A percentile compares a stretch with the other conserved stretches of the same genome.
Conservation (phyloP, 2,113 vertebrate species). For the Gasterosteus aculeatus region DNA sequence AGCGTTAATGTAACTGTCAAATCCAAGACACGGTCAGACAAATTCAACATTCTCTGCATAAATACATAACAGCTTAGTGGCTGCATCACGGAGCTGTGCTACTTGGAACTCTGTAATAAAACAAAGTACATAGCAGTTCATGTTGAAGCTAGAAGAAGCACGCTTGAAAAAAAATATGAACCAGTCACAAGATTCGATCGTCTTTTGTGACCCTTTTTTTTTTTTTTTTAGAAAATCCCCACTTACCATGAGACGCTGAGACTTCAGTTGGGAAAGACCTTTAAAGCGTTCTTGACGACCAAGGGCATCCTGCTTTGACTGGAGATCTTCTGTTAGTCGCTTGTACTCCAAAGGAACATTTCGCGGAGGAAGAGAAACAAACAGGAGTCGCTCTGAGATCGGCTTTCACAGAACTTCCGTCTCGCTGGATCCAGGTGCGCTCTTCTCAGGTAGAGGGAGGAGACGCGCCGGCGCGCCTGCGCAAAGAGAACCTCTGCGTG, state of each 20-base stretch:
- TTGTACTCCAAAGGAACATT: slow-evolving; percentile 10
- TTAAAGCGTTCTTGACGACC: background rate
- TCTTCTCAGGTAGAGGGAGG: slow-evolving; percentile 76
- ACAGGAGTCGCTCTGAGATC: slow-evolving; percentile 9
- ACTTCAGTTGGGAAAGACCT: background rate
- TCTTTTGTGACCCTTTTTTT: slow-evolving; percentile 14
- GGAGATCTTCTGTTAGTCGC: background rate
- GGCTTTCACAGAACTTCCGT: slow-evolving; percentile 78
- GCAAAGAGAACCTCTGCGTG: slow-evolving; percentile 47
- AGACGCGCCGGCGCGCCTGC: slow-evolving; percentile 69
- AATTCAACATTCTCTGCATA: background rate
- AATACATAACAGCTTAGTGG: background rate
- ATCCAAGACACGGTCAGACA: background rate
- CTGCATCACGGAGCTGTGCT: background rate
- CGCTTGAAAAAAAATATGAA: background rate
- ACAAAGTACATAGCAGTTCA: background rate
- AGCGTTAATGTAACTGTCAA: background rate
- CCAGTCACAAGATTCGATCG: background rate
- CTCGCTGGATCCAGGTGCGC: slow-evolving; percentile 87
- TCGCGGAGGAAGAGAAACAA: background rate
- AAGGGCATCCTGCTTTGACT: slow-evolving; percentile 40
- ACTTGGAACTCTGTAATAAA: background rate
- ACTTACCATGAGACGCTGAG: slow-evolving; percentile 60
- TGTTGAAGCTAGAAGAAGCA: background rate
- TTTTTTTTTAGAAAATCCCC: slow-evolving; percentile 2